Conservation (phyloP, 2,113 vertebrate species). For the Zapornia atra region DNA sequence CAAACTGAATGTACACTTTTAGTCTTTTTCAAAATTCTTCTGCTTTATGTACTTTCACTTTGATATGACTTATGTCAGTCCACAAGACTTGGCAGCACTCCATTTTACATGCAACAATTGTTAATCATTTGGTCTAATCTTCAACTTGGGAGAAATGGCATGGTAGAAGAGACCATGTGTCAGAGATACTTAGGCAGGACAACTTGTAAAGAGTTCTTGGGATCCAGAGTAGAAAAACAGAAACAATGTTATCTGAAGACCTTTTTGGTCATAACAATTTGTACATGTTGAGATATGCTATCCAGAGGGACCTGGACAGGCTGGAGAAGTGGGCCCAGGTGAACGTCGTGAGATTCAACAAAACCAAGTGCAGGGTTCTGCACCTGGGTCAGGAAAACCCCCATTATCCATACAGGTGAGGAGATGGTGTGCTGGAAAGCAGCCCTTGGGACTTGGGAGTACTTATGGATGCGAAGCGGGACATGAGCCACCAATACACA, state of each 20-base stretch:
- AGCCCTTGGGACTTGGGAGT: too few species aligned
- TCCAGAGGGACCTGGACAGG: too few species aligned
- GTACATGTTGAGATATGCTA: not conserved
- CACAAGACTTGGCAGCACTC: not conserved
- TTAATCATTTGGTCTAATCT: not conserved
- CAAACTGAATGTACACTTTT: not conserved
- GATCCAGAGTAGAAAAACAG: not conserved
- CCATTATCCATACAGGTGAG: too few species aligned
- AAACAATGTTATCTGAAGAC: not conserved
- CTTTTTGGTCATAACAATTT: not conserved
- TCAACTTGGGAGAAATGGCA: not conserved
- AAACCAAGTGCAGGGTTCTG: too few species aligned
- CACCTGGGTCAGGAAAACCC: too few species aligned
- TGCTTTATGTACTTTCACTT: not conserved
- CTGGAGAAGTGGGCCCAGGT: too few species aligned
- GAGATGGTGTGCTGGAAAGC: too few species aligned
- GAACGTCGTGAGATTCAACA: too few species aligned
- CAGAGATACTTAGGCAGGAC: not conserved
- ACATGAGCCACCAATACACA: too few species aligned
- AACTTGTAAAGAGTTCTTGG: not conserved
- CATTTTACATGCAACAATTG: not conserved
- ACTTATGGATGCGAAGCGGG: too few species aligned
- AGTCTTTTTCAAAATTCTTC: not conserved
- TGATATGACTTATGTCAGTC: fast-evolving
- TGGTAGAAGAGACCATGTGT: not conserved